Evolutionary conservation across 1,140 invertebrate species (phyloP), one percentile per base, ranked within the genome.

Genomic region (Phocides pigmalion): DNA sequence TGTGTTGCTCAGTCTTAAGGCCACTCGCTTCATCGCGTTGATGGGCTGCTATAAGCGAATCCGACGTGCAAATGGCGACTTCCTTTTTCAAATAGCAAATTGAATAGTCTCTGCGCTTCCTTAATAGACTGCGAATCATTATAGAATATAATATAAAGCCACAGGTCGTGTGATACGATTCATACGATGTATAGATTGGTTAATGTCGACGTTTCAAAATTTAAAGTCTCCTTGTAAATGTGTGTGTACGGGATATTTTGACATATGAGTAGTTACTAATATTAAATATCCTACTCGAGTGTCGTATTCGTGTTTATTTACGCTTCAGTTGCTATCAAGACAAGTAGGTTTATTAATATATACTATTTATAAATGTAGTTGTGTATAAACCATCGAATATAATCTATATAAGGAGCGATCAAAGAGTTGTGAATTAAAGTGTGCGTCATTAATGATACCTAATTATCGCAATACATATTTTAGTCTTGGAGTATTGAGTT

Each of bases 61-160:
- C 72, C 79, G 72, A 72, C 41, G 59, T 66, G 68, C 70, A 75
- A 84, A 80, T 66, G 68, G 62, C 69, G 37, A 73, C 77, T 78
- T 82, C 79, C 79, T 70, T 72, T 76, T 76, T 70, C 35, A 67
- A 69, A 74, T 61, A 58, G 72, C 66, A 54, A 66, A 71, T 72
- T 72, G 64, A 72, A 71, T 68, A 50, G 66, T 56, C 63, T 65
- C 19, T 15, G 41, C 28, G 47, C 66, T 74, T 63, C 71, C 68
- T 53, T 62, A 70, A 53, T 68, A 39, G 61, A 68, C 46, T 20
- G 19, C 8, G 42, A 50, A 58, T 11, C 8, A 32, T 41, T 59
- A 17, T 17, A 19, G 32, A 22, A 56, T 56, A 14, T 25, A 51
- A 50, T 58, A 46, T 16, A 41, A 50, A 35, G 50, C 20, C 17